These are phyloP conservation scores for Chelon labrosus DNA, from an alignment of 2,797 vertebrate species.

Conservation along the genomic window DNA sequence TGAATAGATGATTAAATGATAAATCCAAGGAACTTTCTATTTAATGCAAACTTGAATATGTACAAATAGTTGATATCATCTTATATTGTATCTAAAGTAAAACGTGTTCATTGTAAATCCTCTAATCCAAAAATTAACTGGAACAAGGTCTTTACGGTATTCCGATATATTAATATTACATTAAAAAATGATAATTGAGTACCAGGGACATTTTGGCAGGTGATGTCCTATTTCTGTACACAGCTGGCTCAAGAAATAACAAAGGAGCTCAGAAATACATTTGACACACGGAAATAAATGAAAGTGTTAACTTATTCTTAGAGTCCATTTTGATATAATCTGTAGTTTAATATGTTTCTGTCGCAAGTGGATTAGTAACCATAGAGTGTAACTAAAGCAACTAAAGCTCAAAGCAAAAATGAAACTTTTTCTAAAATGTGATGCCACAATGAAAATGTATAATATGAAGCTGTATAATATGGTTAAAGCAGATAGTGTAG, in stretches of 20 bases:
- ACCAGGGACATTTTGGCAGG: conserved; percentile 29
- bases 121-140: neutral
- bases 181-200: neutral
- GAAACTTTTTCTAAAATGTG: too few relatives aligned
- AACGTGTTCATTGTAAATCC: neutral
- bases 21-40: neutral
- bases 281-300: neutral
- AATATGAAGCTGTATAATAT: too few relatives aligned
- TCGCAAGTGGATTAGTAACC: too few relatives aligned
- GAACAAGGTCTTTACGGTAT: neutral
- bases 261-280: conserved; percentile 16
- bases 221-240: conserved; percentile 63
- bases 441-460: too few relatives aligned
- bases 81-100: neutral
- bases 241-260: conserved; percentile 52
- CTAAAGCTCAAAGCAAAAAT: too few relatives aligned
- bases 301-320: too few relatives aligned
- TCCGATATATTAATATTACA: neutral
- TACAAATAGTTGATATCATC: neutral
- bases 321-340: too few relatives aligned
- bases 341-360: too few relatives aligned
- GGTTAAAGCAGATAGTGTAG: too few relatives aligned
- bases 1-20: neutral
- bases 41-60: neutral
- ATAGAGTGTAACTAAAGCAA: too few relatives aligned